A percentile compares a stretch with the other conserved stretches of the same genome.
phyloP scores from a whole-genome alignment of 2,888 invertebrate genomes.

The Craniophora ligustri region DNA sequence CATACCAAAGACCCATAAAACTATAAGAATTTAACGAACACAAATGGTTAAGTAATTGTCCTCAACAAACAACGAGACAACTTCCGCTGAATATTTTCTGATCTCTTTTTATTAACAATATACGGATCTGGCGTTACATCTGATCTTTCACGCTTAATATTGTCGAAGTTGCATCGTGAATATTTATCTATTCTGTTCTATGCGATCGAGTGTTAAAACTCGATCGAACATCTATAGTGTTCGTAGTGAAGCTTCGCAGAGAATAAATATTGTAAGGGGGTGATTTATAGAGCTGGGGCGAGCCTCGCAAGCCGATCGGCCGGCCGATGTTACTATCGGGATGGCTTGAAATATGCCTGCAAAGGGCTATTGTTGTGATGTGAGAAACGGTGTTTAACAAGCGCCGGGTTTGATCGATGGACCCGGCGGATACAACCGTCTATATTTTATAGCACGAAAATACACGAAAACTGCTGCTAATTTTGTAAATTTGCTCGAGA shows the following conservation, averaged over 20 bases:
- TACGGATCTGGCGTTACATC: slow-evolving; percentile 8
- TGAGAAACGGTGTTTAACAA: slow-evolving; percentile 88
- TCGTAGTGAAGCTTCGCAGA: slow-evolving; percentile 76
- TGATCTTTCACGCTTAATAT: slow-evolving; percentile 19
- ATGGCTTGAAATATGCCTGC: slow-evolving; percentile 86
- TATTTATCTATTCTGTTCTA: slow-evolving; percentile 40
- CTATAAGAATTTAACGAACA: slow-evolving; percentile 31
- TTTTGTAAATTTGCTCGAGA: slow-evolving; percentile 53
- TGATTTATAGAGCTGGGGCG: slow-evolving; percentile 84
- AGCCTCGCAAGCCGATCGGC: slow-evolving; percentile 78
- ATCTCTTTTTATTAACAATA: slow-evolving; percentile 29
- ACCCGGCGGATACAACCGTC: slow-evolving; percentile 71
- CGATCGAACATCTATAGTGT: slow-evolving; percentile 62
- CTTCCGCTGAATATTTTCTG: slow-evolving; percentile 32
- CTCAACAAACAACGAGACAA: slow-evolving; percentile 10
- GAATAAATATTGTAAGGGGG: slow-evolving; percentile 87
- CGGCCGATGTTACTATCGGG: slow-evolving; percentile 83
- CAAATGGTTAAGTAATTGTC: slow-evolving; percentile 25
- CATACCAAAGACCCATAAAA: slow-evolving; percentile 4
- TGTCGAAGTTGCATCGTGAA: slow-evolving; percentile 28
- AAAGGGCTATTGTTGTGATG: slow-evolving; percentile 86
- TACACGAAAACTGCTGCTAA: slow-evolving; percentile 73
- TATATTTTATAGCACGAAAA: slow-evolving; percentile 76
- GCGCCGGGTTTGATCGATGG: slow-evolving; percentile 82
- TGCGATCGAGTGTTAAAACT: slow-evolving; percentile 56